Conservation (phyloP, 2,888 invertebrate species). For the Gymnoscelis rufifasciata region DNA sequence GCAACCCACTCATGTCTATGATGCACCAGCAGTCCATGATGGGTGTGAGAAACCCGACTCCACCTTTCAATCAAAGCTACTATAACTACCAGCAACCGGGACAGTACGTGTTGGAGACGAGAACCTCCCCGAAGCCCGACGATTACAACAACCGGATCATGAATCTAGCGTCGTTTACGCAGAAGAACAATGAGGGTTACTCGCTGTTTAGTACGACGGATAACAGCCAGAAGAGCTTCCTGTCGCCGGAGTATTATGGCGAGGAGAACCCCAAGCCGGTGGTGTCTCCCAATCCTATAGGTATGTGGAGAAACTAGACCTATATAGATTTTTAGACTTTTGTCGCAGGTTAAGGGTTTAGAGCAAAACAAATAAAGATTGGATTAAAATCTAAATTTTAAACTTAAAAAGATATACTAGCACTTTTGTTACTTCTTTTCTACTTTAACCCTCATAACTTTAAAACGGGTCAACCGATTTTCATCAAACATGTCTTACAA, state of each 20-base stretch:
- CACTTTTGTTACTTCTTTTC: too few relatives aligned
- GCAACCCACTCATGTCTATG: slow-evolving; percentile 84
- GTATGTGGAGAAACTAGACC: slow-evolving; percentile 51
- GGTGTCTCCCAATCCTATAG: slow-evolving; percentile 65
- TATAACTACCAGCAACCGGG: slow-evolving; percentile 48
- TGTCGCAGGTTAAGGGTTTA: too few relatives aligned
- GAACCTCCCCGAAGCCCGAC: slow-evolving; percentile 35
- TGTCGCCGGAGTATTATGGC: slow-evolving; percentile 52
- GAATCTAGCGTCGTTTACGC: slow-evolving; percentile 68
- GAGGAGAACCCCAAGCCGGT: slow-evolving; percentile 54
- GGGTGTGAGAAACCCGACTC: slow-evolving; percentile 44
- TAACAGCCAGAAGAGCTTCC: slow-evolving; percentile 49
- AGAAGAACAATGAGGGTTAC: slow-evolving; percentile 70
- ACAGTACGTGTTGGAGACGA: slow-evolving; percentile 36
- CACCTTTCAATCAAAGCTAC: slow-evolving; percentile 45
- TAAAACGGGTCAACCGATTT: too few relatives aligned
- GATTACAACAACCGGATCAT: slow-evolving; percentile 60
- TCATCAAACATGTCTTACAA: too few relatives aligned
- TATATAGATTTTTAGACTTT: too few relatives aligned
- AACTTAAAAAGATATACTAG: too few relatives aligned
- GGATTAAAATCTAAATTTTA: too few relatives aligned
- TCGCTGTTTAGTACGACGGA: slow-evolving; percentile 62
- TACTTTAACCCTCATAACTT: too few relatives aligned
- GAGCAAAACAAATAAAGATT: too few relatives aligned
- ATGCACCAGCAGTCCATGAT: slow-evolving; percentile 68